These are phyloP conservation scores for Megalops cyprinoides DNA, from an alignment of 2,797 vertebrate species.

Conservation along the genomic window DNA sequence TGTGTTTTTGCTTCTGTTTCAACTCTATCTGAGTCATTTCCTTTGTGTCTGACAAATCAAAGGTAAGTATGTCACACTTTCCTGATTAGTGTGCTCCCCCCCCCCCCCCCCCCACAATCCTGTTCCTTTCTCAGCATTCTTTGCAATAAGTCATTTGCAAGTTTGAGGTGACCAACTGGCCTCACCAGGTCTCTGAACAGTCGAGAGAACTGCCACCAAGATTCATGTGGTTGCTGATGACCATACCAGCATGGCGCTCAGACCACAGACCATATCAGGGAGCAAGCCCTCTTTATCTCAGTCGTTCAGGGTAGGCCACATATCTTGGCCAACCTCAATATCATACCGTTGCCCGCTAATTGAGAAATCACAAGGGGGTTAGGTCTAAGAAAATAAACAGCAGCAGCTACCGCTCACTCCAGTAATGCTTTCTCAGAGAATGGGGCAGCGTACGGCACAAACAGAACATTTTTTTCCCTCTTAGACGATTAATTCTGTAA, in stretches of 20 bases:
- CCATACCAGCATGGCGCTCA: neutral
- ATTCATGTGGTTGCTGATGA: neutral
- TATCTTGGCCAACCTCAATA: neutral
- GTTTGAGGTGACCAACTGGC: too few relatives aligned
- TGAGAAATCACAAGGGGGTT: slow-evolving; percentile 1
- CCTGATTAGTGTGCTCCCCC: neutral
- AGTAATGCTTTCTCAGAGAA: neutral
- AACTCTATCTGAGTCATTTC: neutral
- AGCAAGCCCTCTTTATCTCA: neutral
- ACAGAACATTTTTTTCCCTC: neutral
- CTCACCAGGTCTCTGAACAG: neutral
- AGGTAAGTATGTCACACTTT: neutral
- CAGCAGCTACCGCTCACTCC: slow-evolving; percentile 3
- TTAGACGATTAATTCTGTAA: slow-evolving; percentile 37
- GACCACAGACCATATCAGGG: slow-evolving; percentile 15
- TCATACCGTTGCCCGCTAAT: neutral
- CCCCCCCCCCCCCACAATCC: too few relatives aligned
- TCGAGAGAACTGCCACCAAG: neutral
- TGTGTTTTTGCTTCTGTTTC: neutral
- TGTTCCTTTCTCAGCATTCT: neutral
- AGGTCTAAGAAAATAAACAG: slow-evolving; percentile 13
- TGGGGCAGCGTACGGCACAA: neutral
- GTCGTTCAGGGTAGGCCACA: neutral
- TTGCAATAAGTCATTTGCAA: neutral
- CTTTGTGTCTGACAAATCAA: neutral